Evolutionary conservation across 1,140 invertebrate species (phyloP).

Genomic region (Polypedilum vanderplanki): DNA sequence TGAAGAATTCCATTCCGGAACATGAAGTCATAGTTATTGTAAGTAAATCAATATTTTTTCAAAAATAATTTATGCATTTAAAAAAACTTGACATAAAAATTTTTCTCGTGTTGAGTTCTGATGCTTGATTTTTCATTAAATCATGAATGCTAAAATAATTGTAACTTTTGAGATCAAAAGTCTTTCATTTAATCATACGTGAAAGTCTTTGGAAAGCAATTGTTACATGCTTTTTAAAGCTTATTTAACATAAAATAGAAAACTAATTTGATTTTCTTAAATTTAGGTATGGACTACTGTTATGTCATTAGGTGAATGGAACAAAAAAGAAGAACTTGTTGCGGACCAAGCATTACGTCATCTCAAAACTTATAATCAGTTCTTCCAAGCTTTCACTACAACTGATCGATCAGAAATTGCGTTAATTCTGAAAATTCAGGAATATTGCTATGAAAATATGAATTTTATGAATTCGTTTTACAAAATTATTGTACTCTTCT

Average conservation of each 20-base stretch:
- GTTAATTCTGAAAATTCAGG: constrained; percentile 85
- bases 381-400: constrained; percentile 79
- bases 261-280: too few species aligned
- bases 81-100: too few species aligned
- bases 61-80: background rate
- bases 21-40: constrained; percentile 79
- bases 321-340: constrained; percentile 94
- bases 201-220: too few species aligned
- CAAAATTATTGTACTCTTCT: constrained; percentile 92
- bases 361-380: constrained; percentile 71
- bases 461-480: constrained; percentile 98
- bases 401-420: constrained; percentile 78
- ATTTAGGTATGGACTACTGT: constrained; percentile 83
- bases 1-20: constrained; percentile 73
- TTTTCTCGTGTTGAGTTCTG: too few species aligned
- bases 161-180: too few species aligned
- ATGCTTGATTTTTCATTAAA: too few species aligned
- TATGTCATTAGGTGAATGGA: constrained; percentile 94
- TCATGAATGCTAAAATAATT: too few species aligned
- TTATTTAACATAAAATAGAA: too few species aligned
- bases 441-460: constrained; percentile 98
- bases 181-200: too few species aligned
- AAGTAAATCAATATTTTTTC: constrained; percentile 43
- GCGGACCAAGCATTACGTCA: constrained; percentile 91
- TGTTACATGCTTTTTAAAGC: too few species aligned